Conservation (phyloP, 2,888 invertebrate genomes). For the Cybosia mesomella region DNA sequence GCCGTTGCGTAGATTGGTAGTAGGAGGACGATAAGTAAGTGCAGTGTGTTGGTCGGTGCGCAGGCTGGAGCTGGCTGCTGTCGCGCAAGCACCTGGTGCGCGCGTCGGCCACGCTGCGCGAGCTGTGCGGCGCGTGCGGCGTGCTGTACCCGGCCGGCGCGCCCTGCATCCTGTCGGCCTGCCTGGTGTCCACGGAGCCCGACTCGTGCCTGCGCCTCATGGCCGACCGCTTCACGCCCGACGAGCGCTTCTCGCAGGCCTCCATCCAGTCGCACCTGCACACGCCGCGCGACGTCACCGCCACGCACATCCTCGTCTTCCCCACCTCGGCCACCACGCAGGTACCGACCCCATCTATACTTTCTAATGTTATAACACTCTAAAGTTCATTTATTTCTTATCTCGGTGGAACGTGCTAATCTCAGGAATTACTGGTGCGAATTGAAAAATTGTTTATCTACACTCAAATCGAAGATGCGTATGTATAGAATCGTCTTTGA, state of each 20-base stretch:
- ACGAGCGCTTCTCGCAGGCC: constrained; percentile 95
- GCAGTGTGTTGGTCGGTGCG: not conserved
- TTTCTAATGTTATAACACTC: too few species aligned
- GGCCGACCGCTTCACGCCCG: constrained; percentile 98
- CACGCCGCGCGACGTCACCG: constrained; percentile 98
- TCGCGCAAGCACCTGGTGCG: constrained; percentile 96
- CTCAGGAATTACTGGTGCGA: too few species aligned
- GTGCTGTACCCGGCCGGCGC: constrained; percentile 93
- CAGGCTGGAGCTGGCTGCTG: constrained; percentile 97
- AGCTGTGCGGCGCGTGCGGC: constrained; percentile 96
- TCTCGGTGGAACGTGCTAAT: too few species aligned
- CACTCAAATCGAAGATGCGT: too few species aligned
- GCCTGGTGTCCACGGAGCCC: constrained; percentile 97
- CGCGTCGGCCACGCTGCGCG: constrained; percentile 95
- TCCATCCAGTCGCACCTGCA: constrained; percentile 96
- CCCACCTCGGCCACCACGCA: constrained; percentile 98
- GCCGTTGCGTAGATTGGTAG: too few species aligned
- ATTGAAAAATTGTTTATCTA: too few species aligned
- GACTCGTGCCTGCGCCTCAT: constrained; percentile 95
- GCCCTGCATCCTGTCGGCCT: constrained; percentile 98
- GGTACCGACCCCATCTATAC: constrained; percentile 72
- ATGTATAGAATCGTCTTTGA: too few species aligned
- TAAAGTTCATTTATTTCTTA: too few species aligned
- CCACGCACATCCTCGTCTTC: constrained; percentile 99
- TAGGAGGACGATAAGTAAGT: not conserved